Conservation (phyloP, 1,140 invertebrate genomes). For the Oncopodura yosiiana region DNA sequence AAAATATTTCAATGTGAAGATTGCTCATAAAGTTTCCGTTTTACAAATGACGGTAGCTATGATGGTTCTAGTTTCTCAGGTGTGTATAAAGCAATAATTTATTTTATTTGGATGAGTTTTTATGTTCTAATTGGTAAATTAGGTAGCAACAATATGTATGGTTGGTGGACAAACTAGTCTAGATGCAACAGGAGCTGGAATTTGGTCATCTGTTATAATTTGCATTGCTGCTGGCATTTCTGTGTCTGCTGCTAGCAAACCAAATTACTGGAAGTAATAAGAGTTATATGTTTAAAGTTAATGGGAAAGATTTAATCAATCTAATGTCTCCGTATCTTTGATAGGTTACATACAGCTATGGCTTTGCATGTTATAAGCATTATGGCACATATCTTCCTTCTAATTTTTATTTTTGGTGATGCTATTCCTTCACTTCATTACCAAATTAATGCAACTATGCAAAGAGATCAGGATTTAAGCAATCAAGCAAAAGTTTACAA, state of each 20-base stretch:
- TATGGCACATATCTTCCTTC: not conserved
- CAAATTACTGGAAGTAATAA: slow-evolving; percentile 10
- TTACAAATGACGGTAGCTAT: slow-evolving; percentile 11
- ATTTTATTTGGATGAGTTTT: no score
- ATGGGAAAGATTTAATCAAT: no score
- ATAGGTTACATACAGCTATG: slow-evolving; percentile 11
- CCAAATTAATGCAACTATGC: not conserved
- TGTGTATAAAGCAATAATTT: no score
- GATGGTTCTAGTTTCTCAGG: slow-evolving; percentile 5
- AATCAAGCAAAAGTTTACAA: no score
- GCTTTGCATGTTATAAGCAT: slow-evolving; percentile 11
- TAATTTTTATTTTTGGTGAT: not conserved
- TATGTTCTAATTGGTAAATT: not conserved
- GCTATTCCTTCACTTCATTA: not conserved
- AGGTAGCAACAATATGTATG: slow-evolving; percentile 11
- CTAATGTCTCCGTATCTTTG: not conserved
- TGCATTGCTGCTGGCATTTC: slow-evolving; percentile 1
- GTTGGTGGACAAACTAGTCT: not conserved
- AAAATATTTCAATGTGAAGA: not conserved
- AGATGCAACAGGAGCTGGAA: not conserved
- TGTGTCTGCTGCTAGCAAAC: slow-evolving; percentile 1
- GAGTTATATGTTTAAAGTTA: no score
- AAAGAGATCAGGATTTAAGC: no score
- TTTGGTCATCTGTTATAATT: slow-evolving; percentile 3
- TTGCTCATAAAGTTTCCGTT: slow-evolving; percentile 1